These are phyloP conservation scores for Arctia plantaginis DNA, from an alignment of 2,888 invertebrate species.

Conservation along the genomic window DNA sequence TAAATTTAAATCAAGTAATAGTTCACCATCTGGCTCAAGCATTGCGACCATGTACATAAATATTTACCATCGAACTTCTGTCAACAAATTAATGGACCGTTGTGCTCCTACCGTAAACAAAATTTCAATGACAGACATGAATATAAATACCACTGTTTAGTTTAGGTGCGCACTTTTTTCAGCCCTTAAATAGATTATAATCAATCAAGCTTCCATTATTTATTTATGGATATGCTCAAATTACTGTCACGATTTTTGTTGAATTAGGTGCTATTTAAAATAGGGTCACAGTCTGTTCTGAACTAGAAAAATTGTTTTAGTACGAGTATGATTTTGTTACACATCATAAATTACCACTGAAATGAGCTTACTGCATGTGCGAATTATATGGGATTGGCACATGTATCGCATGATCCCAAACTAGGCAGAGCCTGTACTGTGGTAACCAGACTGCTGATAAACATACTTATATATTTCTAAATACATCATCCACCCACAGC, in stretches of 20 bases:
- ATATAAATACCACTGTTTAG: conserved; percentile 28
- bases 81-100: conserved; percentile 63
- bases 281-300: background rate
- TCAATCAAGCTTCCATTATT: conserved; percentile 29
- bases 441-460: too few species aligned
- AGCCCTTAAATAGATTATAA: conserved; percentile 28
- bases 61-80: conserved; percentile 49
- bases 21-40: background rate
- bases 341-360: too few species aligned
- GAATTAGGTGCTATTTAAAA: background rate
- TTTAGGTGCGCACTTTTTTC: conserved; percentile 19
- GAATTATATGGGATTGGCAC: too few species aligned
- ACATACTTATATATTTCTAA: too few species aligned
- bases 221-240: conserved; percentile 12
- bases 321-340: too few species aligned
- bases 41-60: conserved; percentile 36
- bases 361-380: too few species aligned
- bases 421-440: too few species aligned
- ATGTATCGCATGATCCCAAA: too few species aligned
- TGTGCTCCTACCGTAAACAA: conserved; percentile 25
- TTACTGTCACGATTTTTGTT: background rate
- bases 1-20: background rate
- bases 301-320: background rate
- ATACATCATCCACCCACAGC: too few species aligned
- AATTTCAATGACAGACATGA: conserved; percentile 32